A percentile compares a stretch with the other conserved stretches of the same genome.
phyloP scores from a whole-genome alignment of 2,113 vertebrate genomes.

The Bufo bufo region DNA sequence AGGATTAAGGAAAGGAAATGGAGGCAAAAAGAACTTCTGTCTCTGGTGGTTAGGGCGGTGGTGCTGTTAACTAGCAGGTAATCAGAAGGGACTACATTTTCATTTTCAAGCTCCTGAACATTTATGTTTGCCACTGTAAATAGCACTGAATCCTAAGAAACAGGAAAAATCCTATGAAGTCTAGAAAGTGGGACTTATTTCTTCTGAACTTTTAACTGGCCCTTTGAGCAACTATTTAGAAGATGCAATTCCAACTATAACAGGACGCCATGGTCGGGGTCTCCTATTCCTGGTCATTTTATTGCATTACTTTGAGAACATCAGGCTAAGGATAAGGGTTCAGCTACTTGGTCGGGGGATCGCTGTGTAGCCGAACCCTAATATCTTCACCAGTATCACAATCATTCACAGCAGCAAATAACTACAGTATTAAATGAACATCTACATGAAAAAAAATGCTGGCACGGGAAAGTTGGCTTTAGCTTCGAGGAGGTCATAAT shows the following conservation, averaged over 20 bases:
- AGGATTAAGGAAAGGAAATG: too few relatives aligned
- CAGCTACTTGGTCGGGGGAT: too few relatives aligned
- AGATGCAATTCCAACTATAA: not conserved
- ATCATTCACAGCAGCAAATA: not conserved
- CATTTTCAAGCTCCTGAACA: too few relatives aligned
- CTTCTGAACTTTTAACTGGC: not conserved
- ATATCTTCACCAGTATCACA: not conserved
- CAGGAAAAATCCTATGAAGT: not conserved
- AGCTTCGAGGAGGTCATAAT: constrained; percentile 33
- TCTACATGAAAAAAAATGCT: not conserved
- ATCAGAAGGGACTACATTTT: too few relatives aligned
- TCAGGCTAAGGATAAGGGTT: too few relatives aligned
- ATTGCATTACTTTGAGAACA: too few relatives aligned
- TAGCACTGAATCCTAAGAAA: not conserved
- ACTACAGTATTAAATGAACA: not conserved
- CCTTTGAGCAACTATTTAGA: not conserved
- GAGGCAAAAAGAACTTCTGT: too few relatives aligned
- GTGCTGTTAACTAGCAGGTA: too few relatives aligned
- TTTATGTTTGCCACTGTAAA: not conserved
- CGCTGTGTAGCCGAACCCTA: not conserved
- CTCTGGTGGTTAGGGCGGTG: too few relatives aligned
- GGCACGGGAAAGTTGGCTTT: constrained; percentile 6
- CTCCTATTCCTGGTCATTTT: not conserved
- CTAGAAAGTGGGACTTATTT: not conserved
- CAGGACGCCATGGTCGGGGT: not conserved